Evolutionary conservation across 1,140 invertebrate genomes (phyloP), one percentile per base, ranked within the genome.

Genomic region (Drosophila ironensis): DNA sequence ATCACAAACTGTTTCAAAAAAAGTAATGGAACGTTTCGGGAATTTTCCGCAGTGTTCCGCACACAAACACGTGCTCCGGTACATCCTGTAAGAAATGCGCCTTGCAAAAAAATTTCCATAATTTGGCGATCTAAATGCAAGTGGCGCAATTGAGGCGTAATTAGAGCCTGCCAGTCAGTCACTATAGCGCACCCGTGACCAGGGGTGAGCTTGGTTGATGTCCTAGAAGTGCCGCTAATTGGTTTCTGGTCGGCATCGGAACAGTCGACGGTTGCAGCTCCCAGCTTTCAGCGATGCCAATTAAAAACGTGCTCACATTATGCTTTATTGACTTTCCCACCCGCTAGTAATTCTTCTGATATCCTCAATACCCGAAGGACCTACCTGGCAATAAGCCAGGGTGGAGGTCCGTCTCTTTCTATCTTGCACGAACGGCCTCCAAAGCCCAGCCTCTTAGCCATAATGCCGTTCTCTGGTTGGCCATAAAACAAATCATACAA

Each of bases 121-220:
- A 89, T 89, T 89, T 82, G 66, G 40, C 87, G 78, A 87, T 89
- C 77, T 89, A 88, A 89, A 89, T 89, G 87, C 87, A 87, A 82
- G 78, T 84, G 67, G 72, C 81, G 87, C 77, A 84, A 88, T 87
- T 89, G 80, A 81, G 87, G 80, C 84, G 81, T 89, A 89, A 89
- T 89, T 89, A 89, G 87, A 88, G 64, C 64, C 77, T 78, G 74
- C 46, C 81, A 74, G 44, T 86, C 51, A 78, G 53, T 63, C 73
- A 68, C 60, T 28, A 69, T 44, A 38, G 8, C 38, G 24, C 22
- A 45, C 16, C 11, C 22, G 22, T 16, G 14, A 33, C 37, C 20
- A 25, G 1, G 25, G 20, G 61, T 37, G 69, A 71, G 53, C 37
- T 48, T 50, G 60, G 7, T 19, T 22, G 11, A 40, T 27, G 40